Base-by-base conservation (phyloP, 2,113 vertebrate genomes). In the Sinocyclocheilus anshuiensis region DNA sequence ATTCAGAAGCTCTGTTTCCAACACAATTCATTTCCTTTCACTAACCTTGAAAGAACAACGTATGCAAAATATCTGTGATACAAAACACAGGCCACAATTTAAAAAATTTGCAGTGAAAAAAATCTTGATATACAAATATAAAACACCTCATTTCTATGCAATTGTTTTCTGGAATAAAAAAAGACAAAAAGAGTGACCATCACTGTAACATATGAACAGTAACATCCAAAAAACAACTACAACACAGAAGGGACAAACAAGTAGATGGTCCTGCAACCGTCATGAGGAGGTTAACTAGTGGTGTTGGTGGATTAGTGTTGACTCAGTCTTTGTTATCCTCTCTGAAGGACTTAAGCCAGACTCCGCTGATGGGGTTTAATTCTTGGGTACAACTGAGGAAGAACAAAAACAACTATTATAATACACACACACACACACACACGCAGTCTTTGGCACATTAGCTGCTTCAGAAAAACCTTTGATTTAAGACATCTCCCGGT, bases 351-450 rank as follows among this genome's bases (percentile, higher is more conserved):
- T 96, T 94, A 99, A 57, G 98, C 98, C 93, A 99, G 94, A 85
- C 94, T 98, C 92, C 98, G 96, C 87, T 99, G 97, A 90, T 97
- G 94, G 81, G 96, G 97, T 92, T 99, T 99, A 94, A 99, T 99
- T 93, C 98, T 95, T 4, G 97, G 98, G 87, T 99, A 99, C 3
- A 99, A 94, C 98, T 99, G 1, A 92, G 75, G 86, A n/a, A 0
- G 91, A 59, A 67, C 16, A 72, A 29, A 29, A 29, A 59, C 82
- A 16, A 29, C 0, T 6, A 20, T 2, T 33, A 18, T 11, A 12
- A 42, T 2, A 20, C 29, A 18, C 5, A 16, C 8, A 59, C 20
- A 59, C 11, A 50, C 48, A 33, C 13, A 29, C 26, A 33, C 24
- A 29, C 5, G 3, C 26, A 33, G 15, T 5, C 45, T 48, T 11